A percentile compares a stretch with the other conserved stretches of the same genome.
phyloP scores from a whole-genome alignment of 2,113 vertebrate genomes.

The Mesocricetus auratus region DNA sequence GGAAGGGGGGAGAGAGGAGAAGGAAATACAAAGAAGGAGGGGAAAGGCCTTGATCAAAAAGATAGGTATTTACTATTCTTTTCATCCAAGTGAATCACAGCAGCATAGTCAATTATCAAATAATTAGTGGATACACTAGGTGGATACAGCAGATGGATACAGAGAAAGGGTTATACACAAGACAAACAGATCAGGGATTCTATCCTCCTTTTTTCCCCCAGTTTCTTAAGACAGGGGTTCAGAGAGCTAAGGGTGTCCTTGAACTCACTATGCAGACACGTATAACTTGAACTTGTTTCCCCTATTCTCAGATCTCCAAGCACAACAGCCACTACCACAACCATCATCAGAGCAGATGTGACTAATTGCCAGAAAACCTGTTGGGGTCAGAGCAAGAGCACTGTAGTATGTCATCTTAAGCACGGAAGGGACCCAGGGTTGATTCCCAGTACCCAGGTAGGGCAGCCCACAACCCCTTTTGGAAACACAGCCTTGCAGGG shows the following conservation, averaged over 20 bases:
- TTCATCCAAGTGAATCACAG: background rate
- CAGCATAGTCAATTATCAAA: background rate
- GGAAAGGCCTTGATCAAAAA: background rate
- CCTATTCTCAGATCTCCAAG: background rate
- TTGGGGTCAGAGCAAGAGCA: background rate
- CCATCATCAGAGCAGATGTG: background rate
- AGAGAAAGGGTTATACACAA: background rate
- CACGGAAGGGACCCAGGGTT: background rate
- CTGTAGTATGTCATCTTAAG: too few species aligned
- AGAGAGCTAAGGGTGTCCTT: background rate
- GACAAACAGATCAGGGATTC: background rate
- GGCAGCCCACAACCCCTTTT: background rate
- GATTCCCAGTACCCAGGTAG: background rate
- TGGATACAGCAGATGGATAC: background rate
- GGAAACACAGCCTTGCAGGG: background rate
- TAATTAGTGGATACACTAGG: background rate
- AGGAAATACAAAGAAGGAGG: background rate
- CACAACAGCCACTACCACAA: background rate
- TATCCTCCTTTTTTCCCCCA: background rate
- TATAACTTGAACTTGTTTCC: background rate
- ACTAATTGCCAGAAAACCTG: background rate
- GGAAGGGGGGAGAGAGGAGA: too few species aligned
- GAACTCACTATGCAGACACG: background rate
- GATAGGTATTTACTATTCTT: background rate
- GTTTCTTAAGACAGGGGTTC: background rate